Evolutionary conservation across 1,140 invertebrate species (phyloP).

Genomic region (Dendrolimus punctatus): DNA sequence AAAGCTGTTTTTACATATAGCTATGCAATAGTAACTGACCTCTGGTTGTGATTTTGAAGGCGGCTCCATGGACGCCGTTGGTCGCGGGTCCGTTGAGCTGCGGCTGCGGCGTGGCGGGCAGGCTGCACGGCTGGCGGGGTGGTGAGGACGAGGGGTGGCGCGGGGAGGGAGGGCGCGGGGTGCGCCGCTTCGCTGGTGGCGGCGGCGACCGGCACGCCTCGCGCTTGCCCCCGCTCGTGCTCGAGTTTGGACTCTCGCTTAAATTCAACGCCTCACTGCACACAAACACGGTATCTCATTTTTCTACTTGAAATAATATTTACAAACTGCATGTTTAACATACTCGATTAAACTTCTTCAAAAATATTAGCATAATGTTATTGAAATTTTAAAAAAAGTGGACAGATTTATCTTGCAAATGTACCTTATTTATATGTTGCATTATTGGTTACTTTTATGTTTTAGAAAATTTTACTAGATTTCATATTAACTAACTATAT

Average conservation of each 20-base stretch:
- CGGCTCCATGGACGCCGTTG: slow-evolving; percentile 74
- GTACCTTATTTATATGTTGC: too few relatives aligned
- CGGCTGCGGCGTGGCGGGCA: slow-evolving; percentile 26
- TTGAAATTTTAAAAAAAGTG: too few relatives aligned
- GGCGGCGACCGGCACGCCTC: slow-evolving; percentile 73
- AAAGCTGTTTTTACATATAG: too few relatives aligned
- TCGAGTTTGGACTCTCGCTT: slow-evolving; percentile 72
- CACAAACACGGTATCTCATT: background rate
- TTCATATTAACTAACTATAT: too few relatives aligned
- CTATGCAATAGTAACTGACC: slow-evolving; percentile 76
- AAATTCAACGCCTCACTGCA: slow-evolving; percentile 76
- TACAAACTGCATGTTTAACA: too few relatives aligned
- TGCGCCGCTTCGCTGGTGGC: slow-evolving; percentile 75
- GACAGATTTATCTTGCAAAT: too few relatives aligned
- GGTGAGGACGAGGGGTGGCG: slow-evolving; percentile 44
- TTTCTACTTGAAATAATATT: too few relatives aligned
- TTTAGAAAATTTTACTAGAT: too few relatives aligned
- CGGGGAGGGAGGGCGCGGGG: slow-evolving; percentile 37
- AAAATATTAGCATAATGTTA: too few relatives aligned
- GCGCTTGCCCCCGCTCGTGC: slow-evolving; percentile 72
- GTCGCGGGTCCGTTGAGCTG: slow-evolving; percentile 44
- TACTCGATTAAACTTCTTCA: too few relatives aligned
- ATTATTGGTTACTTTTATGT: too few relatives aligned
- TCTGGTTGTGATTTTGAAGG: slow-evolving; percentile 92
- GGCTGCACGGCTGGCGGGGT: slow-evolving; percentile 16